Conservation (phyloP, 2,888 invertebrate genomes). For the Drosophila merina region DNA sequence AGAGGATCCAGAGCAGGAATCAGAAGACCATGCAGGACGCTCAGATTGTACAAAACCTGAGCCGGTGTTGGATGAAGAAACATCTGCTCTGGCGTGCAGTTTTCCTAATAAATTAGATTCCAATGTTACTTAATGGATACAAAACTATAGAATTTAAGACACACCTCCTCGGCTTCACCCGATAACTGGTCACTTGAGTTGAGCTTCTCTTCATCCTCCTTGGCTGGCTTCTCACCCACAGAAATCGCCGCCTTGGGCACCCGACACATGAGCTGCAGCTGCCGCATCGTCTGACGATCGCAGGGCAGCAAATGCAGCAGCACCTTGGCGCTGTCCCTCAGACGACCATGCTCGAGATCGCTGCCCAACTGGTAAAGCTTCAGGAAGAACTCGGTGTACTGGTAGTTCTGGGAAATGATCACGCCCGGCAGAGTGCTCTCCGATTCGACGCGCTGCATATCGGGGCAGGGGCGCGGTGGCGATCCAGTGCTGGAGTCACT, state of each 20-base stretch:
- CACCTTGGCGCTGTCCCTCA: slow-evolving; percentile 89
- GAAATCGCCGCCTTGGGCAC: slow-evolving; percentile 59
- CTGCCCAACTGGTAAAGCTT: slow-evolving; percentile 95
- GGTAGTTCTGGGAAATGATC: slow-evolving; percentile 92
- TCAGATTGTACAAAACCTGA: slow-evolving; percentile 90
- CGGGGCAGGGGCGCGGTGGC: slow-evolving; percentile 91
- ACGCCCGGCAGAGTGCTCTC: slow-evolving; percentile 96
- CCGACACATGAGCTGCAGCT: slow-evolving; percentile 83
- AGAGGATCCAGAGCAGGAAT: slow-evolving; percentile 95
- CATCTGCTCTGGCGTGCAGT: slow-evolving; percentile 86
- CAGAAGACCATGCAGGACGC: slow-evolving; percentile 94
- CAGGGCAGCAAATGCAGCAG: slow-evolving; percentile 82
- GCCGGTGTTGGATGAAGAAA: slow-evolving; percentile 90
- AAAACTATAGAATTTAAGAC: no score
- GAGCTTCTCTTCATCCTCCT: slow-evolving; percentile 54
- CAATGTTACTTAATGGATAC: slow-evolving; percentile 2
- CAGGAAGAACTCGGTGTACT: slow-evolving; percentile 91
- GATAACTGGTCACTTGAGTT: slow-evolving; percentile 43
- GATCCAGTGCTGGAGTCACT: slow-evolving; percentile 97
- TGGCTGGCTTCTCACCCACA: slow-evolving; percentile 31
- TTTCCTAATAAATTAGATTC: slow-evolving; percentile 52
- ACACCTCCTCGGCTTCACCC: slow-evolving; percentile 42
- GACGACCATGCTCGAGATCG: slow-evolving; percentile 89
- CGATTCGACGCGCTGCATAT: slow-evolving; percentile 91
- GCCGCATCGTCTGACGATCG: slow-evolving; percentile 84